Base-by-base conservation (phyloP, 2,888 invertebrate genomes). In the Endomychus coccineus region DNA sequence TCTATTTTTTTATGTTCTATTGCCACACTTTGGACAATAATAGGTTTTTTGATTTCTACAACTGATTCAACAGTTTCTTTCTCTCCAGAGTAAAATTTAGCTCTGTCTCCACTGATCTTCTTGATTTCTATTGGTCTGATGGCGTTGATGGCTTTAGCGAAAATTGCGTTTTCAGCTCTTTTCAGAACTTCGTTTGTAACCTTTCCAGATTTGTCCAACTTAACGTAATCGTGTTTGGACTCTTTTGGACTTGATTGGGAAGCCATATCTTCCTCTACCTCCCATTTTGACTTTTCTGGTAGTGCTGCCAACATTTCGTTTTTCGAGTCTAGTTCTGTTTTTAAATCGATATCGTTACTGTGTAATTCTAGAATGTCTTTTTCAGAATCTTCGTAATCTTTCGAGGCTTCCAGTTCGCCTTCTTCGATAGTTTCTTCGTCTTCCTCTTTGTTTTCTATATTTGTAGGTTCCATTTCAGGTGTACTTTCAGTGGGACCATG, bases 201-300 rank as follows among this genome's bases (percentile, higher is more conserved):
- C 67, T 85, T 85, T 36, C 73, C 74, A 4, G 71, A 67, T 49
- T 75, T 75, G 48, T 73, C 74, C 9, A 45, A 41, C 45, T 60
- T 61, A 1, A 46, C 33, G 16, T 62, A 70, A 62, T 47, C 34
- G 48, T 46, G 48, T 25, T 35, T 36, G 6, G 42, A 45, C 24
- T 54, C 54, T 31, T 40, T 52, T 7, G 50, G 51, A 27, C 56
- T 55, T 21, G 31, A 49, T 25, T 46, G 57, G 34, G 16, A 42
- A 44, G 16, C 43, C 40, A 66, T 69, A 23, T 78, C 77, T 34
- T 83, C 83, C 24, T 81, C 81, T 16, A 85, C 77, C 65, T 91
- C 91, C 91, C 91, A 91, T 64, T 90, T 90, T 1, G 90, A 90
- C 32, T 82, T 68, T 55, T 83, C 88, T 1, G 90, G 87, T 40